phyloP scores from a whole-genome alignment of 2,888 invertebrate species.

The Anorthoa munda region DNA sequence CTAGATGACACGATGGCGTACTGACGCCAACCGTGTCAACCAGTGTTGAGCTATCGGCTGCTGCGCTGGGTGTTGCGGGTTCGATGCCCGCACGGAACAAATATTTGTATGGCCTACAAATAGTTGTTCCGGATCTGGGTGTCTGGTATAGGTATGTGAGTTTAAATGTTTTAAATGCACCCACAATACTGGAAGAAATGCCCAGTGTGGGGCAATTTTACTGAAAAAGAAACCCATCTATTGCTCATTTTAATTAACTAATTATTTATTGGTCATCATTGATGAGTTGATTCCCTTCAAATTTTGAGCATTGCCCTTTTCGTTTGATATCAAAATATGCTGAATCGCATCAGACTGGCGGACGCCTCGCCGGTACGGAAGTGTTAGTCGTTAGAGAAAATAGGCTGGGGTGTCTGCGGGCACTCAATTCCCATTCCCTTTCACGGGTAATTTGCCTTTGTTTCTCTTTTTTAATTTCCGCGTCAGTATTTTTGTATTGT shows the following conservation, averaged over 20 bases:
- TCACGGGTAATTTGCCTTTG: constrained; percentile 85
- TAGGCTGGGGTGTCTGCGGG: constrained; percentile 73
- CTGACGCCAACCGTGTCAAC: no score
- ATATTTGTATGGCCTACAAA: no score
- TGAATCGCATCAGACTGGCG: constrained; percentile 35
- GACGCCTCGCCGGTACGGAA: constrained; percentile 64
- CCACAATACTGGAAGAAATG: no score
- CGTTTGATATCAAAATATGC: constrained; percentile 46
- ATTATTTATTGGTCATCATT: neutral
- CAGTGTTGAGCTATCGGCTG: no score
- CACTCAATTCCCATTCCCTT: constrained; percentile 77
- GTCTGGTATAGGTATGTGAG: no score
- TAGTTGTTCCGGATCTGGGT: no score
- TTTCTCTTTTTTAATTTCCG: constrained; percentile 86
- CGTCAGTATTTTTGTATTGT: constrained; percentile 82
- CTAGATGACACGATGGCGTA: neutral
- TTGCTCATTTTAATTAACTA: constrained; percentile 4
- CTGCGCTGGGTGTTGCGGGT: no score
- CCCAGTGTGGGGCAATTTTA: no score
- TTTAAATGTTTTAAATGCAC: no score
- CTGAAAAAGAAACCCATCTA: no score
- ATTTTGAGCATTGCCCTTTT: neutral
- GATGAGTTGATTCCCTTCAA: neutral
- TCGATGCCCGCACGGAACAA: no score
- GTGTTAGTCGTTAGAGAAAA: constrained; percentile 79